Evolutionary conservation across 2,888 invertebrate genomes (phyloP), one percentile per base, ranked within the genome.

Genomic region (Caenorhabditis wallacei): DNA sequence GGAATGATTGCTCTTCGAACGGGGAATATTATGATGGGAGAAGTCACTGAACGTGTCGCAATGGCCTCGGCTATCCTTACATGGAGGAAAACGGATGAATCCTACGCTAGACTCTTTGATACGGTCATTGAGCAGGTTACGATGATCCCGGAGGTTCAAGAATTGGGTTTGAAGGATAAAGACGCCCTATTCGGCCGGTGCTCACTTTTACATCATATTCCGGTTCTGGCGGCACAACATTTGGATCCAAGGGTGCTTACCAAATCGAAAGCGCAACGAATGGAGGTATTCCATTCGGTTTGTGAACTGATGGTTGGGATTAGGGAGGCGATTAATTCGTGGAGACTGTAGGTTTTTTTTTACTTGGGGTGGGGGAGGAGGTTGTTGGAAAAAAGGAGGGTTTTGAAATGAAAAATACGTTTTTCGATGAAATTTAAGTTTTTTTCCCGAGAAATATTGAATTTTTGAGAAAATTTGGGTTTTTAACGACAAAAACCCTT

Each of bases 171-270:
- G n/a, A 75, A 72, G 11, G 78, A 82, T 54, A 66, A 68, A 26
- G 82, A 82, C 16, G 68, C 78, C 5, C 71, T 82, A 1, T 82
- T 82, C 30, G 82, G 82, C 48, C 26, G 69, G 18, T 64, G 72
- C 13, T 56, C 68, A 37, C 18, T 82, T 7, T 16, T 82, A 1
- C 82, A 82, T 43, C 54, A 68, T 16, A 82, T 82, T 43, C 72
- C 82, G 13, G 18, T 54, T 2, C 40, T 82, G 5, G 82, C 78
- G 7, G 37, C 71, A 0, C 51, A 53, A n/a, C 82, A 82, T 7
- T 40, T 82, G 43, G 64, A 63, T 1, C 53, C 46, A 13, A 26
- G 51, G 4, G 63, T 71, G 22, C 26, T 66, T 37, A 40, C 53
- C 7, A 70, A 63, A 43, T 13, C 53, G 20, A 63, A 64, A 16